Conservation (phyloP, 1,140 invertebrate genomes). For the Trachymyrmex septentrionalis region DNA sequence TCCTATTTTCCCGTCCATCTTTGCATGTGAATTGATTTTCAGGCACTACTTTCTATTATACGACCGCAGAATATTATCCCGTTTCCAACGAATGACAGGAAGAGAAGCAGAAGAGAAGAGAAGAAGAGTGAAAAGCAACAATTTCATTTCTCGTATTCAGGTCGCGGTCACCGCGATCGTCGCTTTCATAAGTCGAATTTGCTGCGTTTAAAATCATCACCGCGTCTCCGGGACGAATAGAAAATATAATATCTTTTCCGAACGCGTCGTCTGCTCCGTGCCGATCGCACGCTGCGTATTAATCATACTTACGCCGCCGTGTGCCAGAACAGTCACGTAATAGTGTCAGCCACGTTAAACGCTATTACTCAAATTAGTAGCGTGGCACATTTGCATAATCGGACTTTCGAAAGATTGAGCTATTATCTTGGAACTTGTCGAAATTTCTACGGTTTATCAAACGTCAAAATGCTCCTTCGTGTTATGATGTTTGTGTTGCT, state of each 20-base stretch:
- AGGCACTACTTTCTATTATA: slow-evolving; percentile 49
- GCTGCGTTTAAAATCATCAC: slow-evolving; percentile 49
- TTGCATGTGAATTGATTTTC: slow-evolving; percentile 15
- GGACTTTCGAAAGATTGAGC: slow-evolving; percentile 36
- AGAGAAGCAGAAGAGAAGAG: slow-evolving; percentile 33
- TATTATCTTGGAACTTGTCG: slow-evolving; percentile 8
- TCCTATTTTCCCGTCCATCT: background rate
- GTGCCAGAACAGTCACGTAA: slow-evolving; percentile 51
- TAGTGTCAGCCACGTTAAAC: slow-evolving; percentile 37
- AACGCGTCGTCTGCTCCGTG: slow-evolving; percentile 23
- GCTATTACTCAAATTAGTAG: slow-evolving; percentile 47
- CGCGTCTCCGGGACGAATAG: slow-evolving; percentile 41
- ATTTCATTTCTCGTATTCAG: slow-evolving; percentile 60
- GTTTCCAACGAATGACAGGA: slow-evolving; percentile 31
- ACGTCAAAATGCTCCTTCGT: background rate
- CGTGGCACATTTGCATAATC: slow-evolving; percentile 50
- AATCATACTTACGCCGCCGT: slow-evolving; percentile 42
- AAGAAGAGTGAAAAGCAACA: slow-evolving; percentile 64
- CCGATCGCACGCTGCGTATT: slow-evolving; percentile 36
- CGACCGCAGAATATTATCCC: slow-evolving; percentile 46
- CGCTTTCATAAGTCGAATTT: slow-evolving; percentile 58
- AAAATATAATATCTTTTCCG: slow-evolving; percentile 55
- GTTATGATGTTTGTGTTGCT: background rate
- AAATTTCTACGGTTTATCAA: background rate
- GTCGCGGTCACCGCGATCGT: slow-evolving; percentile 44